phyloP scores from a whole-genome alignment of 1,140 invertebrate species.

The Habropoda laboriosa region DNA sequence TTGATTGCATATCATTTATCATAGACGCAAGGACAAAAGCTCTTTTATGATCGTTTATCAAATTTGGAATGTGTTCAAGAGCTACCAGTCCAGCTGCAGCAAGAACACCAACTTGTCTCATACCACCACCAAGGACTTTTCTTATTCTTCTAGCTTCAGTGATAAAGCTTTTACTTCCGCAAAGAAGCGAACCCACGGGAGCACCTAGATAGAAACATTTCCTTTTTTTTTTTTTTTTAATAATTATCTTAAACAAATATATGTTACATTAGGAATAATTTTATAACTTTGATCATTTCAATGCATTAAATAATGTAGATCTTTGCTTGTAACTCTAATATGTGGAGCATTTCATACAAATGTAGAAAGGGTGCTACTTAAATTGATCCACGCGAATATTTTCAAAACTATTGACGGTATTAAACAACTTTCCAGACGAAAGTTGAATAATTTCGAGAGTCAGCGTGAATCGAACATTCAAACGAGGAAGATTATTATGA shows the following conservation, averaged over 20 bases:
- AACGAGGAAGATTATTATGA: no score
- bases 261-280: neutral
- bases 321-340: no score
- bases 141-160: constrained; percentile 87
- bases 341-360: no score
- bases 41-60: constrained; percentile 89
- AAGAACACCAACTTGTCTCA: constrained; percentile 94
- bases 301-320: no score
- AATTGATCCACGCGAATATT: no score
- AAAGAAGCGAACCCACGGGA: constrained; percentile 93
- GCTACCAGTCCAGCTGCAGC: constrained; percentile 94
- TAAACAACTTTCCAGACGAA: no score
- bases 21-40: constrained; percentile 87
- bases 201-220: constrained; percentile 80
- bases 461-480: no score
- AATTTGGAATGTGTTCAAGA: constrained; percentile 87
- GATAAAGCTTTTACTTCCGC: constrained; percentile 91
- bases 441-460: no score
- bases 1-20: constrained; percentile 72
- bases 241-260: neutral
- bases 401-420: no score
- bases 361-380: no score
- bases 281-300: neutral
- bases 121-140: constrained; percentile 95
- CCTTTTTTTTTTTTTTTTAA: neutral